Conservation (phyloP, 2,888 invertebrate species). For the Idaea aversata region DNA sequence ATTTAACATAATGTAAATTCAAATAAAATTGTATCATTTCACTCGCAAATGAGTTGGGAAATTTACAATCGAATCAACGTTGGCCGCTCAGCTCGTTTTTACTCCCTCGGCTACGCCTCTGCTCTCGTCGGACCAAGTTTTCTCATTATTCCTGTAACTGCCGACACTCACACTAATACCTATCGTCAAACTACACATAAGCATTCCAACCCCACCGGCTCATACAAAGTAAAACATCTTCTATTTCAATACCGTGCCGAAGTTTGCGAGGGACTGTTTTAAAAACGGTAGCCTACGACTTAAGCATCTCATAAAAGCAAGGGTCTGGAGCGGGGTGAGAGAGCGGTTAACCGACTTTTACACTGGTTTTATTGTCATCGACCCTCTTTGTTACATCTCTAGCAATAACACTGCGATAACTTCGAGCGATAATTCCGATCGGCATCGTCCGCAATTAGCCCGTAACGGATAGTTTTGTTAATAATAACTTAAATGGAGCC, state of each 20-base stretch:
- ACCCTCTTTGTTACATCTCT: slow-evolving; percentile 61
- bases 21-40: slow-evolving; percentile 3
- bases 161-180: slow-evolving; percentile 56
- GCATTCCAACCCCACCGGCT: slow-evolving; percentile 38
- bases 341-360: slow-evolving; percentile 73
- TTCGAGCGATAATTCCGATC: slow-evolving; percentile 55
- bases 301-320: slow-evolving; percentile 68
- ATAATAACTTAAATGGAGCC: slow-evolving; percentile 68
- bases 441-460: slow-evolving; percentile 58
- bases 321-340: slow-evolving; percentile 54
- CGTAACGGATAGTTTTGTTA: slow-evolving; percentile 47
- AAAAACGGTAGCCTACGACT: slow-evolving; percentile 58
- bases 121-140: slow-evolving; percentile 64
- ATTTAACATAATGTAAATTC: not conserved
- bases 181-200: slow-evolving; percentile 56
- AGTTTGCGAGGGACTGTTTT: slow-evolving; percentile 54
- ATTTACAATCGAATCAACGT: slow-evolving; percentile 43
- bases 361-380: slow-evolving; percentile 73
- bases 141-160: slow-evolving; percentile 71
- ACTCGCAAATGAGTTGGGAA: slow-evolving; percentile 3
- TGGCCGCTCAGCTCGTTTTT: slow-evolving; percentile 46
- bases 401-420: slow-evolving; percentile 71
- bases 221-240: slow-evolving; percentile 35
- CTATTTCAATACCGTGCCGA: slow-evolving; percentile 53
- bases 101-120: slow-evolving; percentile 39